A percentile compares a stretch with the other conserved stretches of the same genome.
Evolutionary conservation across 2,113 vertebrate genomes (phyloP).

Genomic region (Oncorhynchus nerka): DNA sequence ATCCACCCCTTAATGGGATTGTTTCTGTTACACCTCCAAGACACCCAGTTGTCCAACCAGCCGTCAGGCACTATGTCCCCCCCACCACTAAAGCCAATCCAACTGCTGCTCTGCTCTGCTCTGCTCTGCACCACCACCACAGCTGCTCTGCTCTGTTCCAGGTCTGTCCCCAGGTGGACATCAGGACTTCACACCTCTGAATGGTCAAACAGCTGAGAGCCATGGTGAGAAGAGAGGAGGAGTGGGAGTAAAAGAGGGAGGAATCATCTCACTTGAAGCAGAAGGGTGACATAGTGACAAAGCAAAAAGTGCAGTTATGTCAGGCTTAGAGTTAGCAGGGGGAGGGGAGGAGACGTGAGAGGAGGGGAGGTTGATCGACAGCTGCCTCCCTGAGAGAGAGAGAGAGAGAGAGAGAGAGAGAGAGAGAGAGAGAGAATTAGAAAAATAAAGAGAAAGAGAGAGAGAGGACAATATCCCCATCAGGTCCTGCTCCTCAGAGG

Average conservation of each 20-base stretch:
- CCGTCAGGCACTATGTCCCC: not conserved
- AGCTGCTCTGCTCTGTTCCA: constrained; percentile 50
- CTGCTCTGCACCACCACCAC: constrained; percentile 47
- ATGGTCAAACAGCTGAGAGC: constrained; percentile 49
- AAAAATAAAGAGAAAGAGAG: not conserved
- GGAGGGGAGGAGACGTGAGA: constrained; percentile 24
- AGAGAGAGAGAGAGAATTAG: not conserved
- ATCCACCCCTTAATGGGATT: constrained; percentile 74
- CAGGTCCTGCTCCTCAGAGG: constrained; percentile 12
- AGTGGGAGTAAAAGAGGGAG: not conserved
- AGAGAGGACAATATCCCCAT: constrained; percentile 16
- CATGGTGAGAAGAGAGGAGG: not conserved
- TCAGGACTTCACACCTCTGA: constrained; percentile 61
- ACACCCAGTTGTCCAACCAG: constrained; percentile 55
- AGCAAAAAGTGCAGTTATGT: not conserved
- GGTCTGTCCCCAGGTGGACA: constrained; percentile 71
- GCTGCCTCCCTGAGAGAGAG: not conserved
- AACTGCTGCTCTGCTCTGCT: constrained; percentile 1
- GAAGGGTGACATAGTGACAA: constrained; percentile 68
- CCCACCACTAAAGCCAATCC: constrained; percentile 54
- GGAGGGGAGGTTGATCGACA: constrained; percentile 48
- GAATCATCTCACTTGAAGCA: constrained; percentile 47
- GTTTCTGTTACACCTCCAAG: constrained; percentile 76
- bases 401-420: not conserved
- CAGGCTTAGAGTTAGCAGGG: not conserved